Percentiles rank a stretch among this genome's conserved stretches.
Conservation (phyloP, 2,888 invertebrate species). For the Imbricaverruca yamaguchii region DNA sequence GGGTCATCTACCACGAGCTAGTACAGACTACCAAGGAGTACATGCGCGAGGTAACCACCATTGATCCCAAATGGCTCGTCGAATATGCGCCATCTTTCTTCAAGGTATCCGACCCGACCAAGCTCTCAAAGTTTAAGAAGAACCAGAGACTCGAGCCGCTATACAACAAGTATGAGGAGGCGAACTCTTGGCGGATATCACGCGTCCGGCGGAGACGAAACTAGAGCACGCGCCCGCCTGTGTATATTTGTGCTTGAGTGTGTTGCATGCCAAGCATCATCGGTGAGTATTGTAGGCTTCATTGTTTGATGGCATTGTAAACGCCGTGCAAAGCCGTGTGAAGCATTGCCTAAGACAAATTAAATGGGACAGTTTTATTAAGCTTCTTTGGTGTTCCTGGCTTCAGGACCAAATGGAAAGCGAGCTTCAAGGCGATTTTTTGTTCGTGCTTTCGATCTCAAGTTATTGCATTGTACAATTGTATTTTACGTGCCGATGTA, state of each 20-base stretch:
- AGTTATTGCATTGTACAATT: too few species aligned
- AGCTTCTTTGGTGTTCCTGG: background rate
- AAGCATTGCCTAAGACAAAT: too few species aligned
- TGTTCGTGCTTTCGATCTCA: too few species aligned
- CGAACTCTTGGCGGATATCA: conserved; percentile 98
- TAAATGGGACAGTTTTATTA: background rate
- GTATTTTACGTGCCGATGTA: too few species aligned
- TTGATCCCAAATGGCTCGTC: conserved; percentile 96
- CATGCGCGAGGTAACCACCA: conserved; percentile 95
- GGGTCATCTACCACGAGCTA: conserved; percentile 98
- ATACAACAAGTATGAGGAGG: conserved; percentile 98
- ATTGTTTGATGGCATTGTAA: too few species aligned
- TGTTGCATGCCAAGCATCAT: too few species aligned
- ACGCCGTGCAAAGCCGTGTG: too few species aligned
- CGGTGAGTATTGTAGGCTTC: too few species aligned
- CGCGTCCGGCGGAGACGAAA: conserved; percentile 78
- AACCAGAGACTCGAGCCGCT: conserved; percentile 95
- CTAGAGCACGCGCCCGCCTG: conserved; percentile 45
- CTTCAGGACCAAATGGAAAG: background rate
- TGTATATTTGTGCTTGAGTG: background rate
- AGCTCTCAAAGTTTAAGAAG: conserved; percentile 96
- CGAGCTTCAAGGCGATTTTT: too few species aligned
- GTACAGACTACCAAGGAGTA: conserved; percentile 99
- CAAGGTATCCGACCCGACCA: conserved; percentile 96
- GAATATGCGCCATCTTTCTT: conserved; percentile 99